Evolutionary conservation across 2,888 invertebrate genomes (phyloP), one percentile per base, ranked within the genome.

Genomic region (Diaphora mendica): DNA sequence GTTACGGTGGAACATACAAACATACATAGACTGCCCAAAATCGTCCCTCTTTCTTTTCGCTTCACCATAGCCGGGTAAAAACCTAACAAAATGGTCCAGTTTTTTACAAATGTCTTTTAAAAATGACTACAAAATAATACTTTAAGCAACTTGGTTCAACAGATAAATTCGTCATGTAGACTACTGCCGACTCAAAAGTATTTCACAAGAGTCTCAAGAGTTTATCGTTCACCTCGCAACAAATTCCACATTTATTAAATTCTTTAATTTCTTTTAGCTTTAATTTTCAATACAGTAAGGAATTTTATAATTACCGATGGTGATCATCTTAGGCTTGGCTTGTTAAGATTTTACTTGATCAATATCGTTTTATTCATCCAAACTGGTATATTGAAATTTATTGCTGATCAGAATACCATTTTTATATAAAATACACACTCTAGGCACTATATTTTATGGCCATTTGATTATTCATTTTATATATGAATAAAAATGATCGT

Each of bases 301-400:
- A 82, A 82, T 82, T 79, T 82, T 80, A 79, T 82, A 82, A 82
- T 82, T 79, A 79, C 77, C 17, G 59, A 11, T 71, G 73, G 35
- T 68, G 72, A 76, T 72, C 51, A 79, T 81, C 80, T 74, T 77
- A 71, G 65, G 71, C 71, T 65, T 72, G 76, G 71, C 82, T 82
- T 77, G 81, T 82, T 82, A 82, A 82, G 72, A 75, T 77, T 75
- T 79, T 73, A 76, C 75, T 79, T 75, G 70, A 81, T 72, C 75
- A 77, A 79, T 82, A 82, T 80, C 70, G 75, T 77, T 80, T 81
- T 77, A 82, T 81, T 82, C 68, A 76, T 70, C 68, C 48, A 75
- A 77, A 79, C 81, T 73, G 74, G 81, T 82, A 81, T 77, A 82
- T 82, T 80, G 74, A 78, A 68, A 82, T 81, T 82, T 82, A 82